Percentiles rank a stretch among this genome's conserved stretches.
phyloP scores from a whole-genome alignment of 2,888 invertebrate species.

The Lasius platythorax region DNA sequence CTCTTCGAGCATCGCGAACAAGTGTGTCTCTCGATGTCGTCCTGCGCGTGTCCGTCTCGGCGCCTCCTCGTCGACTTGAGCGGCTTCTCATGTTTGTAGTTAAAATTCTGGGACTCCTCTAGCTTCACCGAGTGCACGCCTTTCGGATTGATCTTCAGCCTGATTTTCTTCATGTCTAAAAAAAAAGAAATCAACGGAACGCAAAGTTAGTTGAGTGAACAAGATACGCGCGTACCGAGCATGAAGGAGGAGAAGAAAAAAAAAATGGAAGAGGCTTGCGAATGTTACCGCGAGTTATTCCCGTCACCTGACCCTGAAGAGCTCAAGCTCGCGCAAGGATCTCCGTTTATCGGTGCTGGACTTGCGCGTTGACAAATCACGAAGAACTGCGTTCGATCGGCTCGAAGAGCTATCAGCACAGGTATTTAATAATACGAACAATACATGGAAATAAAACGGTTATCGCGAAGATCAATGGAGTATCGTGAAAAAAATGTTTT shows the following conservation, averaged over 20 bases:
- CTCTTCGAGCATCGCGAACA: conserved; percentile 81
- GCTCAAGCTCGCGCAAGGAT: conserved; percentile 54
- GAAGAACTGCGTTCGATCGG: background rate
- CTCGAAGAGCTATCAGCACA: conserved; percentile 11
- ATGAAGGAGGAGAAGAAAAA: conserved; percentile 20
- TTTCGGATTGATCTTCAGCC: conserved; percentile 65
- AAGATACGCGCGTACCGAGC: conserved; percentile 9
- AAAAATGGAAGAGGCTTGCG: conserved; percentile 39
- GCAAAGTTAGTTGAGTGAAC: conserved; percentile 58
- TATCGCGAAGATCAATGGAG: conserved; percentile 26
- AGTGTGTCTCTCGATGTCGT: conserved; percentile 72
- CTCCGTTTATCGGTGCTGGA: conserved; percentile 21
- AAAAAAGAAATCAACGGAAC: conserved; percentile 61
- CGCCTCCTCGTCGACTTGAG: conserved; percentile 59
- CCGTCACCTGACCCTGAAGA: conserved; percentile 68
- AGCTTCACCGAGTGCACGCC: conserved; percentile 60
- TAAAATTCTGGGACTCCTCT: conserved; percentile 62
- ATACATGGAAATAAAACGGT: conserved; percentile 16
- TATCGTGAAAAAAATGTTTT: conserved; percentile 61
- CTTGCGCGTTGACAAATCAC: conserved; percentile 7
- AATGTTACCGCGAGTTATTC: conserved; percentile 62
- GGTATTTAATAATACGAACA: background rate
- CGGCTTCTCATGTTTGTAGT: conserved; percentile 65
- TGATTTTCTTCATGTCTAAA: conserved; percentile 71
- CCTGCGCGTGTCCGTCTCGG: conserved; percentile 45